phyloP scores from a whole-genome alignment of 1,140 invertebrate species.

The Drosophila sucinea region DNA sequence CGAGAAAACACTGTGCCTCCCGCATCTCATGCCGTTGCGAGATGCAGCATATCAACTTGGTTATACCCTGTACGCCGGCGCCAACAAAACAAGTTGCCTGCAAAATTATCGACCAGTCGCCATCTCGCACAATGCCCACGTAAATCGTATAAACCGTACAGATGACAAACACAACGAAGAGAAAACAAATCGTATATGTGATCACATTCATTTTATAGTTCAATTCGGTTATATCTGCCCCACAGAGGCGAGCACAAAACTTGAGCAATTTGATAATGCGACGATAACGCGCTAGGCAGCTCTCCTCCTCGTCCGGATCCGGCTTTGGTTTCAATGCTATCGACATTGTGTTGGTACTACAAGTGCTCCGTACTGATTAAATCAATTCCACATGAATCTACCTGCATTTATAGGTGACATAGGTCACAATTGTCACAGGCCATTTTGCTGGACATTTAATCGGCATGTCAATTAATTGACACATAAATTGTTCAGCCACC shows the following conservation, averaged over 20 bases:
- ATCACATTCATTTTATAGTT: slow-evolving; percentile 12
- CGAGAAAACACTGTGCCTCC: slow-evolving; percentile 1
- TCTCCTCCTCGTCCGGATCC: not conserved
- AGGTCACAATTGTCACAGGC: not conserved
- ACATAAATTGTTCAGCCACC: not conserved
- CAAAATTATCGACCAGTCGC: slow-evolving; percentile 22
- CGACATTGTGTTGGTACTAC: not conserved
- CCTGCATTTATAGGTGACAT: slow-evolving; percentile 11
- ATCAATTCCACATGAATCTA: too few relatives aligned
- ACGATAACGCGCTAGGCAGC: slow-evolving; percentile 20
- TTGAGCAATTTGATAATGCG: slow-evolving; percentile 21
- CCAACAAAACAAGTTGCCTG: slow-evolving; percentile 22
- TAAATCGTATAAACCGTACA: slow-evolving; percentile 31
- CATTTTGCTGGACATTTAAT: not conserved
- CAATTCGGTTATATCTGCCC: slow-evolving; percentile 19
- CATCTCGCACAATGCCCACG: not conserved
- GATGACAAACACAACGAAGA: not conserved
- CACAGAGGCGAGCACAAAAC: slow-evolving; percentile 17
- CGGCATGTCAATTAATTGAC: not conserved
- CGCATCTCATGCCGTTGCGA: not conserved
- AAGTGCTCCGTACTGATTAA: not conserved
- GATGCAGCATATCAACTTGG: slow-evolving; percentile 22
- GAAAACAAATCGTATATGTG: slow-evolving; percentile 8
- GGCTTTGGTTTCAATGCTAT: not conserved
- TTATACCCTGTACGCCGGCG: not conserved